phyloP scores from a whole-genome alignment of 2,888 invertebrate genomes.

The Spilarctia lutea region DNA sequence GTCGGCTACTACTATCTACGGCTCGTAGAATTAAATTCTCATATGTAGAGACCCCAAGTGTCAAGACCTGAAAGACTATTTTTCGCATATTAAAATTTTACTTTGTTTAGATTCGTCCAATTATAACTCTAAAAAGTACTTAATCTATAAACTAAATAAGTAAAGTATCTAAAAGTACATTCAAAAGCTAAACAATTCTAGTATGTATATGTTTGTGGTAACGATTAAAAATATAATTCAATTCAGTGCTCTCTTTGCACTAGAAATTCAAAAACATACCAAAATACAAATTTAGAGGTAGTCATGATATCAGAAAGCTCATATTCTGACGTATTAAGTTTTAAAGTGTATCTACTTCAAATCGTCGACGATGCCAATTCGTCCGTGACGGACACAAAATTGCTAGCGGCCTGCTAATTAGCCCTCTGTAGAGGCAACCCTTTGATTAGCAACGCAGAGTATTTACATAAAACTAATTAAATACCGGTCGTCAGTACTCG shows the following conservation, averaged over 20 bases:
- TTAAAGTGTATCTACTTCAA: background rate
- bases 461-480: constrained; percentile 34
- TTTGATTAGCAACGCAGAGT: constrained; percentile 25
- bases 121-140: no score
- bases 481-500: background rate
- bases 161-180: no score
- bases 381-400: constrained; percentile 10
- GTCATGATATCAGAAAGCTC: background rate
- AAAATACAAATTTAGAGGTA: background rate
- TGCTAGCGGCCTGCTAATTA: constrained; percentile 15
- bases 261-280: background rate
- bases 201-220: no score
- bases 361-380: constrained; percentile 9
- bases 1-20: no score
- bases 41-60: no score
- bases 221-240: background rate
- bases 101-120: no score
- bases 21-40: no score
- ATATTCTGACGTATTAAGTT: background rate
- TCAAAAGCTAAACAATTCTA: no score
- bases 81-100: no score
- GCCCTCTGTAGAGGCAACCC: constrained; percentile 12
- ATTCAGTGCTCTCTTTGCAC: background rate
- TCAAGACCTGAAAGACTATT: no score
- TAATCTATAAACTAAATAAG: no score